These are phyloP conservation scores for Actenoides lindsayi DNA, from an alignment of 2,113 vertebrate genomes.

Conservation along the genomic window DNA sequence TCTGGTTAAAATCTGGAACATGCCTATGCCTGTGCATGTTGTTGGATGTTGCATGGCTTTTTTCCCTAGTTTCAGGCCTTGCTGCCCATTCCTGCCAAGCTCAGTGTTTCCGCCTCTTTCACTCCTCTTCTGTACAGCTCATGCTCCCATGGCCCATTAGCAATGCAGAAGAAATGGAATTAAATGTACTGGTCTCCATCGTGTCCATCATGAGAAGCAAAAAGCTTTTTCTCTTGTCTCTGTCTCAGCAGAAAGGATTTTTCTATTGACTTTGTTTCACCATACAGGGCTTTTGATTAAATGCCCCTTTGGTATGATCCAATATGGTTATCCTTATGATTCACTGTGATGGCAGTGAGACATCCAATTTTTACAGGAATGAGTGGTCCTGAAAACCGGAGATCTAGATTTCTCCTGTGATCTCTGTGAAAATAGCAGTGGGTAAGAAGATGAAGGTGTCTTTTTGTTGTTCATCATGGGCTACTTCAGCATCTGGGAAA, in stretches of 20 bases:
- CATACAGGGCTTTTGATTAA: background rate
- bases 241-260: background rate
- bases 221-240: background rate
- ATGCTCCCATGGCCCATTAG: background rate
- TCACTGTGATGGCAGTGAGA: background rate
- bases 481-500: background rate
- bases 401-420: background rate
- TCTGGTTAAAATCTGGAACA: background rate
- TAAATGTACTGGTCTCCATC: background rate
- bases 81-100: background rate
- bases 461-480: background rate
- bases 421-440: background rate
- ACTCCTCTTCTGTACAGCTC: background rate
- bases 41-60: background rate
- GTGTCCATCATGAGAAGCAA: fast-evolving
- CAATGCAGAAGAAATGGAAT: background rate
- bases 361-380: background rate
- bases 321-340: fast-evolving
- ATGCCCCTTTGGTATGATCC: background rate
- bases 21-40: background rate
- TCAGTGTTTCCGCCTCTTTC: background rate
- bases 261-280: background rate
- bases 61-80: background rate
- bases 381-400: background rate
- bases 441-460: background rate